Evolutionary conservation across 2,888 invertebrate species (phyloP).

Genomic region (Pecten maximus): DNA sequence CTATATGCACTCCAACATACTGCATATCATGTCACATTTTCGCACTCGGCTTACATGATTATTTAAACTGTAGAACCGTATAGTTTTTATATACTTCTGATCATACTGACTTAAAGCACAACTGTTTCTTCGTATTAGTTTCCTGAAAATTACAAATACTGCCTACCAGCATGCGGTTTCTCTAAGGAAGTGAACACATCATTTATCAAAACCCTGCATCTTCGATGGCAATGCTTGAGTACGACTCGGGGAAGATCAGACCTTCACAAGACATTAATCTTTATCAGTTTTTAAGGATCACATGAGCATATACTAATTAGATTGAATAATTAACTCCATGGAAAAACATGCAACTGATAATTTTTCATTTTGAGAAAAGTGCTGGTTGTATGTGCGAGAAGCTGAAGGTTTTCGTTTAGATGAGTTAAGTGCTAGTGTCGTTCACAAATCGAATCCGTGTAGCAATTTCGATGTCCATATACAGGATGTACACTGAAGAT

Average conservation of each 20-base stretch:
- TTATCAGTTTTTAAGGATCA: neutral
- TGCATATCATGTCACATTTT: neutral
- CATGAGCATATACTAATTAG: neutral
- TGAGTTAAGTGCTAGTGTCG: no score
- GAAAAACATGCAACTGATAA: neutral
- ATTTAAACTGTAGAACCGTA: neutral
- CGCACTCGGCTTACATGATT: neutral
- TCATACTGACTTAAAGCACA: neutral
- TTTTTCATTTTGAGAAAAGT: neutral
- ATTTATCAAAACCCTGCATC: conserved; percentile 17
- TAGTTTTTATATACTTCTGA: neutral
- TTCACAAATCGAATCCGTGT: neutral
- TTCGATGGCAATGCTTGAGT: neutral
- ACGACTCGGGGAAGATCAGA: neutral
- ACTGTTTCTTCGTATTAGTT: neutral
- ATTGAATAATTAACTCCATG: neutral
- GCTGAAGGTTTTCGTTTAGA: neutral
- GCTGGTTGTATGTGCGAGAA: neutral
- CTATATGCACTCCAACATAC: neutral
- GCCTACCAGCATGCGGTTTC: neutral
- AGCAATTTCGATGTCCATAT: no score
- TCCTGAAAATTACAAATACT: neutral
- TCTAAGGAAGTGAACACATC: neutral
- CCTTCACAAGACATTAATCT: neutral
- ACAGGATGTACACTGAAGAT: no score